Conservation (phyloP, 1,140 invertebrate species). For the Scaptomyza graminum region DNA sequence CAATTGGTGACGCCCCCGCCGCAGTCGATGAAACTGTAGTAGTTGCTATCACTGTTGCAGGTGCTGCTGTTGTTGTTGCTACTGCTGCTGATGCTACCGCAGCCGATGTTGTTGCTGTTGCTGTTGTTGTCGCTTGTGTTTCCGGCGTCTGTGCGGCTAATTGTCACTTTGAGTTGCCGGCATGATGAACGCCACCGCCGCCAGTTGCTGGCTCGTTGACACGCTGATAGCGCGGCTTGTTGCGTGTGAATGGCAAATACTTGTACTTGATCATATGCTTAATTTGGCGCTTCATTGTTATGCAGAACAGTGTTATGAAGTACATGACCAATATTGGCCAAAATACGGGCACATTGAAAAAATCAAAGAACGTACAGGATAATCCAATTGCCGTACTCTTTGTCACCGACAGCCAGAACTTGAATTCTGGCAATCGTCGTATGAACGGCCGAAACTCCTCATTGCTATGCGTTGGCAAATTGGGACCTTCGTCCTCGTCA, state of each 20-base stretch:
- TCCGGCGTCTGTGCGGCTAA: constrained; percentile 84
- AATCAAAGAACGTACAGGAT: constrained; percentile 98
- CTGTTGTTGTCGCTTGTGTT: constrained; percentile 52
- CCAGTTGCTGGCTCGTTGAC: constrained; percentile 83
- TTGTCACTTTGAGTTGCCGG: constrained; percentile 84
- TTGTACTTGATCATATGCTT: constrained; percentile 99
- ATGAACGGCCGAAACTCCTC: constrained; percentile 99
- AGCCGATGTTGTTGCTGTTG: constrained; percentile 32
- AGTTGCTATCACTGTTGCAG: constrained; percentile 40
- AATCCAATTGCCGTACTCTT: constrained; percentile 97
- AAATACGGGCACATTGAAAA: constrained; percentile 99
- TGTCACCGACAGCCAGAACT: constrained; percentile 99
- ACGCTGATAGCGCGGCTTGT: constrained; percentile 96
- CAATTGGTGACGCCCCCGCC: constrained; percentile 40
- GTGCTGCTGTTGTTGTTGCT: constrained; percentile 30
- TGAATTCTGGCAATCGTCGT: constrained; percentile 98
- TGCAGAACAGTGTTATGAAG: constrained; percentile 98
- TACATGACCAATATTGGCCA: constrained; percentile 99
- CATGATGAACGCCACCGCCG: constrained; percentile 34
- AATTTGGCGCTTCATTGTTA: constrained; percentile 99
- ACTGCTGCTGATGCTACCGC: constrained; percentile 37
- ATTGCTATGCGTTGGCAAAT: constrained; percentile 95
- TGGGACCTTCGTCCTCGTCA: constrained; percentile 95
- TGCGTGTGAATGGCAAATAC: constrained; percentile 99
- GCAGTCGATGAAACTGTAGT: constrained; percentile 40